Evolutionary conservation across 2,797 vertebrate genomes (phyloP).

Genomic region (Trematomus bernacchii): DNA sequence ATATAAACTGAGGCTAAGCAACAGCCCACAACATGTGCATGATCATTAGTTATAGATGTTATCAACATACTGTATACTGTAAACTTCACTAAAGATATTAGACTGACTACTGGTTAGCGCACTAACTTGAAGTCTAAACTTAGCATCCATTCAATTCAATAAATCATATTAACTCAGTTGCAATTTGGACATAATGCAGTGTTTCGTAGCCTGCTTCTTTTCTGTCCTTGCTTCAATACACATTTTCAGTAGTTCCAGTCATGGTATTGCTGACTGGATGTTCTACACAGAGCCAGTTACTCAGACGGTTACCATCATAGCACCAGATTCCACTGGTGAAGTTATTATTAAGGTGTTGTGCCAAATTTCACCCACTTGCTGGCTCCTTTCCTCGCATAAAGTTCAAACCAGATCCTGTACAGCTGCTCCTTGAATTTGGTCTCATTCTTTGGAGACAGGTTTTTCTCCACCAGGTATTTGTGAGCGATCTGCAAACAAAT

Average conservation of each 20-base stretch:
- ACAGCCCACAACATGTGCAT: too few relatives aligned
- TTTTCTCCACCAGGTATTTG: conserved; percentile 85
- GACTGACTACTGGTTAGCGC: too few relatives aligned
- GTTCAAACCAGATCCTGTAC: conserved; percentile 88
- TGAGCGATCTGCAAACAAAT: conserved; percentile 82
- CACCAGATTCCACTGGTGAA: conserved; percentile 49
- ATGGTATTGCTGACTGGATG: neutral
- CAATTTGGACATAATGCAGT: neutral
- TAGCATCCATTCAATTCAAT: neutral
- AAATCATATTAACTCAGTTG: neutral
- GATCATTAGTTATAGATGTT: too few relatives aligned
- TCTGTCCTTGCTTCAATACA: neutral
- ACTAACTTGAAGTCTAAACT: neutral
- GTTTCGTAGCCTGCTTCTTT: neutral
- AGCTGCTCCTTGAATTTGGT: conserved; percentile 85
- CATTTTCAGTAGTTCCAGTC: neutral
- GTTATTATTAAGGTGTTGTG: conserved; percentile 16
- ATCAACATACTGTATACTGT: too few relatives aligned
- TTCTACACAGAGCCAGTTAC: conserved; percentile 23
- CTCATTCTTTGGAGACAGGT: conserved; percentile 79
- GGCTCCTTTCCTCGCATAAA: conserved; percentile 86
- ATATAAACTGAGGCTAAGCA: too few relatives aligned
- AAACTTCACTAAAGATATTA: too few relatives aligned
- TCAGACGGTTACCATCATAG: conserved; percentile 13
- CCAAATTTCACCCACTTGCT: conserved; percentile 80